Base-by-base conservation (phyloP, 2,113 vertebrate species). In the Eolophus roseicapilla region DNA sequence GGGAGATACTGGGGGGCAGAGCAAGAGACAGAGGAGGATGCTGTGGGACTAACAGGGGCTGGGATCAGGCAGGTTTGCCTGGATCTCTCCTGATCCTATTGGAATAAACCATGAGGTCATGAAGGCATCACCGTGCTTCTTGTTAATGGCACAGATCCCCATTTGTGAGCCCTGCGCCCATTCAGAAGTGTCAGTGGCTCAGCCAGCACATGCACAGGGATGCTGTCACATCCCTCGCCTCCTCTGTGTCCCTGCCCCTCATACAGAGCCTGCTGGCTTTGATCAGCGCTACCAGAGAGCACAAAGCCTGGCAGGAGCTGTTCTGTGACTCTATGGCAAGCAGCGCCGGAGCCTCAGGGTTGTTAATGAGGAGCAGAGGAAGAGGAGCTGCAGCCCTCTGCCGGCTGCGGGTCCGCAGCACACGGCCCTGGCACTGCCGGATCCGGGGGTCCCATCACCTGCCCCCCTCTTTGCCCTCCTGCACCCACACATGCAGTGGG, bases 321-420 rank as follows among this genome's bases (percentile, higher is more conserved):
- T 55, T 35, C 16, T 70, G 43, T 78, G 90, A 29, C 46, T 79
- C 19, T n/a, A 3, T 1, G 4, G 73, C 0, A 12, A 86, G 44
- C 81, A 47, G 70, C 0, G 1, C 64, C 25, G 52, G 9, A 89
- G 67, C 43, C 6, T 10, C 89, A 49, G 85, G 83, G 67, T 52
- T 70, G 13, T 77, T 55, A 13, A 27, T 37, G 24, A 59, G 25
- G 60, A 3, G 4, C 35, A 0, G 35, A 59, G 90, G 91, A 87
- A 93, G 47, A 90, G 95, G 63, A 94, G 88, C 93, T 85, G 71
- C 83, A 86, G 92, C 93, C 86, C 92, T 94, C 87, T 96, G 71
- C 85, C 46, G 25, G 85, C 92, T 73, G 62, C 1, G 10, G 46
- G 19, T 16, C 76, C 7, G 4, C 17, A 29, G 88, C 73, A 47